phyloP scores from a whole-genome alignment of 1,140 invertebrate species.

The Drosophila erecta region DNA sequence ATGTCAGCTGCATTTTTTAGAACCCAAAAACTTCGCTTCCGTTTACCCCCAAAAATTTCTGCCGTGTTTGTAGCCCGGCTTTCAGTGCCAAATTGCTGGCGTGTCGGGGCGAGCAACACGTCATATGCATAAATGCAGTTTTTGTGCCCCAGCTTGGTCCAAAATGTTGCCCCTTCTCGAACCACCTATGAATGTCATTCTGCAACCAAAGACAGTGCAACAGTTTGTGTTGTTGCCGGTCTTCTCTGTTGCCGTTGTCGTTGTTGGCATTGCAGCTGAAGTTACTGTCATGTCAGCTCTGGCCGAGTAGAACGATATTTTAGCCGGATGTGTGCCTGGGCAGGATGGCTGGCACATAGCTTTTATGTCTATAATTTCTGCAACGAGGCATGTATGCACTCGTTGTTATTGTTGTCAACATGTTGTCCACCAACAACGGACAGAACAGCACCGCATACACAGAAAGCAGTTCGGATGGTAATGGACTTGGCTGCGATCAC shows the following conservation, averaged over 20 bases:
- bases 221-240: slow-evolving; percentile 42
- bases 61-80: not conserved
- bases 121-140: slow-evolving; percentile 74
- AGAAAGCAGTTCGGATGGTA: slow-evolving; percentile 23
- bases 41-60: slow-evolving; percentile 1
- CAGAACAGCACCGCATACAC: slow-evolving; percentile 17
- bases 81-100: slow-evolving; percentile 49
- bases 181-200: slow-evolving; percentile 44
- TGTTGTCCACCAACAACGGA: slow-evolving; percentile 68
- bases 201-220: slow-evolving; percentile 45
- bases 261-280: slow-evolving; percentile 60
- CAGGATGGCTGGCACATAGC: slow-evolving; percentile 31
- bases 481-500: slow-evolving; percentile 58
- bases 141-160: slow-evolving; percentile 30
- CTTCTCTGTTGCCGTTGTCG: slow-evolving; percentile 5
- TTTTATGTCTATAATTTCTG: slow-evolving; percentile 66
- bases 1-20: slow-evolving; percentile 33
- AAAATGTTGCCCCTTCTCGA: not conserved
- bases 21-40: slow-evolving; percentile 18
- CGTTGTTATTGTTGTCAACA: slow-evolving; percentile 73
- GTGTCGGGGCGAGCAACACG: slow-evolving; percentile 58
- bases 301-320: slow-evolving; percentile 65
- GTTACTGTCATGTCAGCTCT: slow-evolving; percentile 73
- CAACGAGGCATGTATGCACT: slow-evolving; percentile 54
- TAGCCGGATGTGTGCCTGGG: slow-evolving; percentile 38